Percentiles rank a stretch among this genome's conserved stretches.
Evolutionary conservation across 2,113 vertebrate species (phyloP).

Genomic region (Notiomystis cincta): DNA sequence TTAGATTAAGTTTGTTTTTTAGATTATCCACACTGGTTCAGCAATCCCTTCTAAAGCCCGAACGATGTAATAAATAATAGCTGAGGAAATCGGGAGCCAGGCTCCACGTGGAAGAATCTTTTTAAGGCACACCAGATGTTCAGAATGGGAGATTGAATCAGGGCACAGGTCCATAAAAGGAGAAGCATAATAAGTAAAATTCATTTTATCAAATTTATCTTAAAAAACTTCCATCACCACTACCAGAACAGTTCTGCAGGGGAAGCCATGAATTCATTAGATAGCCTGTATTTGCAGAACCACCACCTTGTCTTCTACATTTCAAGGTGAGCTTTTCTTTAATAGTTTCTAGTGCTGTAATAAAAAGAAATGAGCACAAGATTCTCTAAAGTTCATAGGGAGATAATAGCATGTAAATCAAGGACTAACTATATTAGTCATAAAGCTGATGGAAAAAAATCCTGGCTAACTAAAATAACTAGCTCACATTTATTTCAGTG

Average conservation of each 20-base stretch:
- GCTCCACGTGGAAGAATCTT: constrained; percentile 12
- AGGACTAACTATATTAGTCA: constrained; percentile 15
- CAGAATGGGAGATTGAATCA: background rate
- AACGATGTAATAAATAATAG: constrained; percentile 42
- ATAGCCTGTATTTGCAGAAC: background rate
- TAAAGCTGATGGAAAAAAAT: background rate
- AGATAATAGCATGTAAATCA: constrained; percentile 51
- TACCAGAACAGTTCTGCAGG: background rate
- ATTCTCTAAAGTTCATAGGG: constrained; percentile 31
- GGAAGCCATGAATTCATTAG: constrained; percentile 22
- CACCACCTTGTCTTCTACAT: constrained; percentile 2
- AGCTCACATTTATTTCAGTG: background rate
- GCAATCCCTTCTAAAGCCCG: constrained; percentile 29
- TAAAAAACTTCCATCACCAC: background rate
- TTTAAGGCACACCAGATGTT: constrained; percentile 42
- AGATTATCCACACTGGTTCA: constrained; percentile 44
- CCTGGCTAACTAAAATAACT: background rate
- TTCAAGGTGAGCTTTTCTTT: constrained; percentile 54
- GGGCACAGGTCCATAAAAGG: background rate
- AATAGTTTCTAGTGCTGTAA: constrained; percentile 38
- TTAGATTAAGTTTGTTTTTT: constrained; percentile 60
- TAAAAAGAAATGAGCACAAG: constrained; percentile 41
- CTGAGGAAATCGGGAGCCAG: background rate
- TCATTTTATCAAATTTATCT: background rate
- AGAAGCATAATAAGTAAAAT: background rate